Evolutionary conservation across 2,113 vertebrate genomes (phyloP).

Genomic region (Salvelinus alpinus): DNA sequence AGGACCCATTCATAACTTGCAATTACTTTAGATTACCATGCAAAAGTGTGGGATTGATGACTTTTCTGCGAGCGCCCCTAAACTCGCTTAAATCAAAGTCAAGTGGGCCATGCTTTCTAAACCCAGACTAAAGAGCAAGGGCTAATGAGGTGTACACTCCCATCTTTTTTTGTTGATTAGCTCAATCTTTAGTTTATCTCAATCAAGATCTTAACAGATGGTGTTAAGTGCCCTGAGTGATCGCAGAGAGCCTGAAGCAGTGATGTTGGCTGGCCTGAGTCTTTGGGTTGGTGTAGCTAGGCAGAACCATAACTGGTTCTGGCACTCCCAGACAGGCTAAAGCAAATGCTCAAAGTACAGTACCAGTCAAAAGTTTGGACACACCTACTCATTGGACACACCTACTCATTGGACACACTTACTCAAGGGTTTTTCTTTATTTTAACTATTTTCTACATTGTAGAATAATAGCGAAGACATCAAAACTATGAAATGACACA

Average conservation of each 20-base stretch:
- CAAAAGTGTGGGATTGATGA: neutral
- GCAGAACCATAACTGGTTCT: too few relatives aligned
- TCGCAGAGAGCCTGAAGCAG: neutral
- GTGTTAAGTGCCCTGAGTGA: conserved; percentile 10
- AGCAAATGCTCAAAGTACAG: too few relatives aligned
- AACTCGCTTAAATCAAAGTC: neutral
- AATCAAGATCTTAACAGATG: conserved; percentile 1
- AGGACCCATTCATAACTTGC: neutral
- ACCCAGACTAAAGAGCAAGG: neutral
- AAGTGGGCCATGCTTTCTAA: neutral
- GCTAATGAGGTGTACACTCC: conserved; percentile 3
- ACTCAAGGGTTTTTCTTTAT: too few relatives aligned
- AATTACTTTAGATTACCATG: neutral
- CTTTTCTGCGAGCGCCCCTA: neutral
- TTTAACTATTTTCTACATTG: too few relatives aligned
- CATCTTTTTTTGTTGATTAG: conserved; percentile 24
- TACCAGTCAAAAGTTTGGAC: too few relatives aligned
- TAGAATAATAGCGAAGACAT: too few relatives aligned
- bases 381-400: too few relatives aligned
- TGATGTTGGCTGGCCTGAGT: neutral
- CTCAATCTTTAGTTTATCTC: conserved; percentile 29
- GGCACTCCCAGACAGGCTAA: too few relatives aligned
- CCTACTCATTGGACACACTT: too few relatives aligned
- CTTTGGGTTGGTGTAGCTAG: too few relatives aligned
- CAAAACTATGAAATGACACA: too few relatives aligned